phyloP scores from a whole-genome alignment of 2,888 invertebrate species.

The Mythimna vitellina region DNA sequence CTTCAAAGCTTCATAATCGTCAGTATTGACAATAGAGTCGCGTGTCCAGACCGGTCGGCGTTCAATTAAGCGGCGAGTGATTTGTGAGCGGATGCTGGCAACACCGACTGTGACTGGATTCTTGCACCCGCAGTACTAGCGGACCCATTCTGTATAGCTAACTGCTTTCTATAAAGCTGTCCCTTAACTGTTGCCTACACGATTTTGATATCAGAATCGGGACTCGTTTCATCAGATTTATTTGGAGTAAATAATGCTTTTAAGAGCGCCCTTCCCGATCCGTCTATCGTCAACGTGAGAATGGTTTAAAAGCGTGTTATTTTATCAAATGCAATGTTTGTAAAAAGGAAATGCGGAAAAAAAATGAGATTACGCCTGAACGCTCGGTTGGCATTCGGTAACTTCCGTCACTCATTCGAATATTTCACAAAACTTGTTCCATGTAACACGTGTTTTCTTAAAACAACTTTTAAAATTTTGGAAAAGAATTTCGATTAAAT shows the following conservation, averaged over 20 bases:
- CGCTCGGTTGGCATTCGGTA: too few relatives aligned
- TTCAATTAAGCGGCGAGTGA: slow-evolving; percentile 68
- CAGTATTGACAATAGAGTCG: slow-evolving; percentile 55
- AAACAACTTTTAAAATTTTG: too few relatives aligned
- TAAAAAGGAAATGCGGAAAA: too few relatives aligned
- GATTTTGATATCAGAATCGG: slow-evolving; percentile 53
- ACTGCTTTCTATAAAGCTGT: slow-evolving; percentile 70
- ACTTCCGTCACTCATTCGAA: too few relatives aligned
- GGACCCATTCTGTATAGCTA: slow-evolving; percentile 61
- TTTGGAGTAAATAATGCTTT: slow-evolving; percentile 33
- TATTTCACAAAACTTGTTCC: too few relatives aligned
- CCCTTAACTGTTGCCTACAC: slow-evolving; percentile 52
- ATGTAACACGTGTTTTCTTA: too few relatives aligned
- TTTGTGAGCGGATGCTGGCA: slow-evolving; percentile 71
- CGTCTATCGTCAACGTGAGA: too few relatives aligned
- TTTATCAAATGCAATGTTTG: too few relatives aligned
- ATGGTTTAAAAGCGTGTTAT: too few relatives aligned
- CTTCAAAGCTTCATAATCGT: slow-evolving; percentile 53
- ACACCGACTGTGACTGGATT: slow-evolving; percentile 63
- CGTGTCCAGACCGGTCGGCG: slow-evolving; percentile 57
- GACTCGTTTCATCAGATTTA: slow-evolving; percentile 52
- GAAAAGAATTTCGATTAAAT: too few relatives aligned
- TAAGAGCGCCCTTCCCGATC: not conserved
- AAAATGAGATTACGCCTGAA: too few relatives aligned
- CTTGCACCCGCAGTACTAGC: slow-evolving; percentile 67